Conservation (phyloP, 2,888 invertebrate genomes). For the Harpalus rubripes region DNA sequence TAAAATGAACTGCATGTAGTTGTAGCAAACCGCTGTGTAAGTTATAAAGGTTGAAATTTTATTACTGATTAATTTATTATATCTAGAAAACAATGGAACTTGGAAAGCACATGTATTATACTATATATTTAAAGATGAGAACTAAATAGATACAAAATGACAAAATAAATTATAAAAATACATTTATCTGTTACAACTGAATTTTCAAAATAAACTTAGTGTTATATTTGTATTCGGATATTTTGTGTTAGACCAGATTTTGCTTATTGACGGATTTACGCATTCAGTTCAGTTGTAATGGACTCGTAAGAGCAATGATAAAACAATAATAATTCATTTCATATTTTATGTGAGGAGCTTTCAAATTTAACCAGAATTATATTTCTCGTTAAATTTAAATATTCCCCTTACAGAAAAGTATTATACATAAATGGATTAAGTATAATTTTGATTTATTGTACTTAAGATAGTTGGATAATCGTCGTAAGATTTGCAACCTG, state of each 20-base stretch:
- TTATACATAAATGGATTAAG: constrained; percentile 38
- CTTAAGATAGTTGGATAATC: constrained; percentile 42
- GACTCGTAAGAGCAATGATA: constrained; percentile 37
- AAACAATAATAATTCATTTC: constrained; percentile 34
- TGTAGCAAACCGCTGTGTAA: constrained; percentile 62
- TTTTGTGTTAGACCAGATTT: constrained; percentile 23
- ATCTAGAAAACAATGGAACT: constrained; percentile 62
- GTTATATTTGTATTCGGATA: constrained; percentile 20
- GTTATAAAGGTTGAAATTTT: constrained; percentile 62
- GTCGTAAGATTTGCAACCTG: constrained; percentile 35
- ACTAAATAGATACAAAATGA: constrained; percentile 42
- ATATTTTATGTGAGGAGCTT: constrained; percentile 36
- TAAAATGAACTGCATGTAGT: constrained; percentile 64
- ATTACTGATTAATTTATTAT: constrained; percentile 66
- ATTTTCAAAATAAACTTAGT: constrained; percentile 42
- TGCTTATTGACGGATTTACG: constrained; percentile 5
- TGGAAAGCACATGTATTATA: constrained; percentile 66
- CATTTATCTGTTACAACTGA: constrained; percentile 48
- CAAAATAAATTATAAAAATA: constrained; percentile 30
- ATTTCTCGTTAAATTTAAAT: not conserved
- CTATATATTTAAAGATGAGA: constrained; percentile 40
- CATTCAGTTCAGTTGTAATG: constrained; percentile 33
- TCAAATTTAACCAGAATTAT: not conserved
- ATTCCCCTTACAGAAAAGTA: constrained; percentile 24
- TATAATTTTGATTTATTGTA: constrained; percentile 45